phyloP scores from a whole-genome alignment of 2,888 invertebrate species.

The Metallyticus violacea region DNA sequence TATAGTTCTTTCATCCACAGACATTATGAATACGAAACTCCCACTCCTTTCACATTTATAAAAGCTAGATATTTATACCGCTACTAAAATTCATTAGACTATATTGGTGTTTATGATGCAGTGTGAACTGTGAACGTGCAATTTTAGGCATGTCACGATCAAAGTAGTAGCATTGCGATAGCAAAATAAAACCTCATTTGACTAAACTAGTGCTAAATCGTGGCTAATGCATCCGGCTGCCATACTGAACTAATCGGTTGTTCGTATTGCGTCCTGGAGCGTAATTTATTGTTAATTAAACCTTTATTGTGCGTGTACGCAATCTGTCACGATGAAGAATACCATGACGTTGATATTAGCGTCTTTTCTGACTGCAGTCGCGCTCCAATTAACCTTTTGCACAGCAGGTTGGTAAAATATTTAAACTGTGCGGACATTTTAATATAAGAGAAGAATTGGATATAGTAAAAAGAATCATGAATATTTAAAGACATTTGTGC shows the following conservation, averaged over 20 bases:
- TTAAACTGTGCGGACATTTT: neutral
- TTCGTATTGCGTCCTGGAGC: neutral
- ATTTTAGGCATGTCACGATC: too few species aligned
- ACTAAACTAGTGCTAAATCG: neutral
- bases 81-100: too few species aligned
- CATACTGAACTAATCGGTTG: neutral
- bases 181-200: neutral
- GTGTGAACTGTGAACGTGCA: too few species aligned
- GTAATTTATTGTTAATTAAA: neutral
- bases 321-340: neutral
- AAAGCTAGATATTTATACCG: neutral
- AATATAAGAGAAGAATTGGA: neutral
- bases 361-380: neutral
- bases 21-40: constrained; percentile 7
- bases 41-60: neutral
- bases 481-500: too few species aligned
- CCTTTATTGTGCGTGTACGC: neutral
- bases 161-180: neutral
- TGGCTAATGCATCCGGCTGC: neutral
- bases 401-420: neutral
- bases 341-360: neutral
- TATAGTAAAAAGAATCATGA: neutral
- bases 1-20: constrained; percentile 65
- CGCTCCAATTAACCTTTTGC: neutral
- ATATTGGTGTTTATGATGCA: too few species aligned